Conservation (phyloP, 37 sponge, comb jelly and placozoan species). For the Beroe forskalii region DNA sequence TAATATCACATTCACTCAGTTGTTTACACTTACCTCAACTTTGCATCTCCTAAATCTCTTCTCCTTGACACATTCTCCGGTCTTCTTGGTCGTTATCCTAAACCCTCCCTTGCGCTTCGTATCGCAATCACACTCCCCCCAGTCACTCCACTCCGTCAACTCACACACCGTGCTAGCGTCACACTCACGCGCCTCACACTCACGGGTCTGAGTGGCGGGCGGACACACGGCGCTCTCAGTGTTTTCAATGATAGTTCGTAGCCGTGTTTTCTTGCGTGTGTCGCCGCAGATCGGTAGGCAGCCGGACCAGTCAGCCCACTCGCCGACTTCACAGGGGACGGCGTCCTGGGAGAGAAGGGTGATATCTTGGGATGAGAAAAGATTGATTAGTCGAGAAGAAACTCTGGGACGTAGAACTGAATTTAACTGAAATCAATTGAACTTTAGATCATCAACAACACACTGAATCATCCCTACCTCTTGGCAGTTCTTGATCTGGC, state of each 20-base stretch:
- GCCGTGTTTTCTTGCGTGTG: not conserved
- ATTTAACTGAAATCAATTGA: too few relatives aligned
- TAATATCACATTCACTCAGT: too few relatives aligned
- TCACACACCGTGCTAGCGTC: not conserved
- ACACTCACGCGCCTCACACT: not conserved
- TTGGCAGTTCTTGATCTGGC: not conserved
- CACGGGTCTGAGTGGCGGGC: not conserved
- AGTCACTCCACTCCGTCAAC: not conserved
- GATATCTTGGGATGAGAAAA: too few relatives aligned
- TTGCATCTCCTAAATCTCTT: not conserved
- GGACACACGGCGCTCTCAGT: not conserved
- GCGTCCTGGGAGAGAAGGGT: not conserved
- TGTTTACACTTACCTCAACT: not conserved
- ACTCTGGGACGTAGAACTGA: too few relatives aligned
- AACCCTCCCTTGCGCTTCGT: not conserved
- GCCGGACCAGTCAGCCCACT: conserved; percentile 2
- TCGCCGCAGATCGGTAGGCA: not conserved
- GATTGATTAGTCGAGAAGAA: too few relatives aligned
- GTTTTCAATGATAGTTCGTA: not conserved
- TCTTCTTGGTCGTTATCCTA: not conserved
- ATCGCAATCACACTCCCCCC: not conserved
- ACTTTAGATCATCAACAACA: too few relatives aligned
- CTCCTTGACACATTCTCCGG: not conserved
- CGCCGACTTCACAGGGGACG: not conserved
- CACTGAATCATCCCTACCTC: not conserved